A percentile compares a stretch with the other conserved stretches of the same genome.
phyloP scores from a whole-genome alignment of 1,140 invertebrate species.

The Archegozetes longisetosus region DNA sequence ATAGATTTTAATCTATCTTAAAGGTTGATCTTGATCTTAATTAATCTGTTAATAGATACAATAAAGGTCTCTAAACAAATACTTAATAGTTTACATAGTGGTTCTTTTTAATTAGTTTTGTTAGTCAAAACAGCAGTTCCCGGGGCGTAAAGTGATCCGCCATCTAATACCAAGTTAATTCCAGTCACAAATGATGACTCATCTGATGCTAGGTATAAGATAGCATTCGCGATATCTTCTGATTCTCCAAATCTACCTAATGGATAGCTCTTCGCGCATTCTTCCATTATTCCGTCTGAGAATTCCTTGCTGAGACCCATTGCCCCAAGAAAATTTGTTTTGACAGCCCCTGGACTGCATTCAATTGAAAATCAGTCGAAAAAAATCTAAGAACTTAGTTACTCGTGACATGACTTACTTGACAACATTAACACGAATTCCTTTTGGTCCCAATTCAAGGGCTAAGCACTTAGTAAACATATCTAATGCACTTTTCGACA shows the following conservation, averaged over 20 bases:
- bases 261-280: neutral
- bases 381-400: neutral
- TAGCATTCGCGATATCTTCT: constrained; percentile 57
- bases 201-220: constrained; percentile 64
- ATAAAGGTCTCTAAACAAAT: no score
- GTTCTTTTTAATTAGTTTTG: no score
- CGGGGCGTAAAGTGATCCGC: constrained; percentile 30
- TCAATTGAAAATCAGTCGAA: neutral
- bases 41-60: no score
- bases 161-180: constrained; percentile 58
- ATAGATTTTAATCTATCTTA: no score
- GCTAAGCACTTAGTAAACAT: constrained; percentile 58
- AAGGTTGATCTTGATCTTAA: no score
- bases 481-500: constrained; percentile 73
- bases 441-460: constrained; percentile 21
- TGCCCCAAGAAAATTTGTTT: neutral
- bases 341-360: neutral
- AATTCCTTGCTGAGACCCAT: neutral
- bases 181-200: constrained; percentile 64
- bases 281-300: neutral
- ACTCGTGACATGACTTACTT: constrained; percentile 1
- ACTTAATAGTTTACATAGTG: no score
- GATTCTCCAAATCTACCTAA: constrained; percentile 37
- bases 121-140: no score
- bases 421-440: constrained; percentile 36